Base-by-base conservation (phyloP, 2,113 vertebrate species). In the Castor canadensis region DNA sequence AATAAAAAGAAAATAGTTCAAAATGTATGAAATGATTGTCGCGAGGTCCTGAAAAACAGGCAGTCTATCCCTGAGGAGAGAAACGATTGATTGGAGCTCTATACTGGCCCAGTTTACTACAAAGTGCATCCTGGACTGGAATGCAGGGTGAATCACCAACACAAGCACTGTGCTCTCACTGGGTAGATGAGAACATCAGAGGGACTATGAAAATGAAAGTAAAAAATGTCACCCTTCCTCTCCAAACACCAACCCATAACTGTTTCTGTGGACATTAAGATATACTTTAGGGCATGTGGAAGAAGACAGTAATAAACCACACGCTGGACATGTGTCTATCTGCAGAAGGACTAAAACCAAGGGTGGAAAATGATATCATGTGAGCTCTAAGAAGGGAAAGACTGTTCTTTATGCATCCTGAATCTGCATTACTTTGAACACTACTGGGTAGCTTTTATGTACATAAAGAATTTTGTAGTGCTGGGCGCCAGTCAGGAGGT, bases 1-100 rank as follows among this genome's bases (percentile, higher is more conserved):
- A 90, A 85, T 77, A 85, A 87, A 6, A 87, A 90, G 22, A 69
- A 82, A 82, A 26, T 40, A 6, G 22, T 19, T n/a, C n/a, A 73
- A 67, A 60, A 76, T 67, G 5, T 45, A 35, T 9, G 30, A 66
- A 81, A 30, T 26, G 20, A 49, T 17, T 81, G 19, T 83, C 62
- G 45, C 16, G 67, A 82, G 62, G 40, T 26, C 10, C 0, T 82
- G 45, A 73, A 62, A 54, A 89, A 62, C 0, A 35, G 32, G 5
- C 6, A 19, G 16, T 10, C 9, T 2, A n/a, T 62, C 9, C 4
- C 4, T 9, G 22, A 69, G 11, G 28, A 38, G 12, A 3, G 4
- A 49, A 77, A n/a, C 12, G 75, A n/a, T 43, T 11, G 54, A 26
- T 24, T 35, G 45, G 60, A 58, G 8, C 1, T 71, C n/a, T 56